Conservation (phyloP, 2,113 vertebrate genomes). For the Dermatemys mawii region DNA sequence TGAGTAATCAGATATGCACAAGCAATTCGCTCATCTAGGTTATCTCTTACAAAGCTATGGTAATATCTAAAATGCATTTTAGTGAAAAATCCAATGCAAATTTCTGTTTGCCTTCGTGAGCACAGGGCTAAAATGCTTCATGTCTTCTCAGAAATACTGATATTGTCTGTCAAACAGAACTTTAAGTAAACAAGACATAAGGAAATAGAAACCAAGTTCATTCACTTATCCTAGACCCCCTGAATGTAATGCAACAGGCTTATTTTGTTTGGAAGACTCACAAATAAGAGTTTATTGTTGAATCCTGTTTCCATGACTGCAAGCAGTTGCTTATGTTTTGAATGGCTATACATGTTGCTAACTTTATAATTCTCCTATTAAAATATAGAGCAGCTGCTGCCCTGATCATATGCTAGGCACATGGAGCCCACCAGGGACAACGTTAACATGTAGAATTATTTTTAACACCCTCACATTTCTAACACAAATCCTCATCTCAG, state of each 20-base stretch:
- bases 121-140: conserved; percentile 22
- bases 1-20: neutral
- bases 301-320: conserved; percentile 74
- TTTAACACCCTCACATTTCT: conserved; percentile 82
- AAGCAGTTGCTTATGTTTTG: conserved; percentile 77
- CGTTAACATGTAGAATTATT: conserved; percentile 78
- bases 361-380: conserved; percentile 74
- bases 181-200: conserved; percentile 48
- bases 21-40: neutral
- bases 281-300: conserved; percentile 79
- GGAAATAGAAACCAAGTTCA: conserved; percentile 48
- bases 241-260: conserved; percentile 70
- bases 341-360: conserved; percentile 72
- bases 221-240: conserved; percentile 68
- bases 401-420: conserved; percentile 71
- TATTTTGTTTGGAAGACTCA: conserved; percentile 74
- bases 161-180: neutral
- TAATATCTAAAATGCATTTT: neutral
- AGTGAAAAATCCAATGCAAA: conserved; percentile 17
- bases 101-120: neutral
- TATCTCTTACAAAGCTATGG: neutral
- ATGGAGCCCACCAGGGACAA: conserved; percentile 78
- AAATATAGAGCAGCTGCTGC: conserved; percentile 82
- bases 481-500: conserved; percentile 77
- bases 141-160: conserved; percentile 39